A percentile compares a stretch with the other conserved stretches of the same genome.
Conservation (phyloP, 1,140 invertebrate species). For the Tetragnatha versicolor region DNA sequence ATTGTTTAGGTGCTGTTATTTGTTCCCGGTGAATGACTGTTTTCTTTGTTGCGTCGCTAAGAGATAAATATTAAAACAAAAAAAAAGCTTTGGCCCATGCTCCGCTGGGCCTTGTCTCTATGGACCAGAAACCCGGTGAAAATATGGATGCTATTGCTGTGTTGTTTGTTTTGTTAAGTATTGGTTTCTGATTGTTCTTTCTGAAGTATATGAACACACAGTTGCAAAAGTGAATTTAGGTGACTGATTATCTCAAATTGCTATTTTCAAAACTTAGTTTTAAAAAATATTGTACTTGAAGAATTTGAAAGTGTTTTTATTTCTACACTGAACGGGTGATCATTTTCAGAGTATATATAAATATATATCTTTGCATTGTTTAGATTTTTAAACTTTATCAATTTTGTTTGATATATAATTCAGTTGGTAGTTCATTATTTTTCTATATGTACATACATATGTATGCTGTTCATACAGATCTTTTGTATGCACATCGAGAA, state of each 20-base stretch:
- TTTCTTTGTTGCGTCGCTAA: constrained; percentile 55
- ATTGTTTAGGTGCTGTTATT: constrained; percentile 57
- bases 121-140: constrained; percentile 49
- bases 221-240: constrained; percentile 42
- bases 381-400: constrained; percentile 26
- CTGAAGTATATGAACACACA: no score
- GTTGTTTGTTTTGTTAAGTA: constrained; percentile 48
- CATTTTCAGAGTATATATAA: constrained; percentile 40
- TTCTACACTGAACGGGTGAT: constrained; percentile 53
- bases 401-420: constrained; percentile 39
- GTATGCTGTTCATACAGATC: constrained; percentile 37
- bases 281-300: constrained; percentile 8
- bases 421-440: constrained; percentile 45
- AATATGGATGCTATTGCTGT: constrained; percentile 52
- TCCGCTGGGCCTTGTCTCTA: constrained; percentile 30
- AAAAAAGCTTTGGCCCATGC: constrained; percentile 21
- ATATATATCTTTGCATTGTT: constrained; percentile 39
- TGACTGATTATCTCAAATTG: constrained; percentile 29
- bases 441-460: constrained; percentile 39
- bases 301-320: constrained; percentile 24
- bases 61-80: constrained; percentile 40
- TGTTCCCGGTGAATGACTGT: constrained; percentile 56
- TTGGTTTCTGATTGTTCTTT: constrained; percentile 49
- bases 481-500: constrained; percentile 25
- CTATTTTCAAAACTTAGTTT: constrained; percentile 49